Evolutionary conservation across 1,140 invertebrate genomes (phyloP).

Genomic region (Sarcophaga peregrina): DNA sequence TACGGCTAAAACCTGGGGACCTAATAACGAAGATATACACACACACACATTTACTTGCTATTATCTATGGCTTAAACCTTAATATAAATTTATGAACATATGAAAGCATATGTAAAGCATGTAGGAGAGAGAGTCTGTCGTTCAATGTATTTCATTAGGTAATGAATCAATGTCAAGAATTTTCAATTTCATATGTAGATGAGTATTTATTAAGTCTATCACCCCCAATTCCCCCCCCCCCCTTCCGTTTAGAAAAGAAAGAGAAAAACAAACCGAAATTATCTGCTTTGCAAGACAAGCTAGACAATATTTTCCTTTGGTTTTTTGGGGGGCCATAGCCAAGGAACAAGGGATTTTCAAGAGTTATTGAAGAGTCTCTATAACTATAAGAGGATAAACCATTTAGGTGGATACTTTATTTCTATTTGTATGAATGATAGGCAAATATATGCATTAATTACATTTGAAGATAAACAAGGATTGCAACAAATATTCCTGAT

Average conservation of each 20-base stretch:
- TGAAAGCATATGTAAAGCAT: too few species aligned
- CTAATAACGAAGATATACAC: background rate
- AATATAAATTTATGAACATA: background rate
- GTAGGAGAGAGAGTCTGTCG: background rate
- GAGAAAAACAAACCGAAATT: too few species aligned
- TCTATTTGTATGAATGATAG: slow-evolving; percentile 7
- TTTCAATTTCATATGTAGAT: background rate
- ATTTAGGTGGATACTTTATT: background rate
- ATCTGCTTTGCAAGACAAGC: too few species aligned
- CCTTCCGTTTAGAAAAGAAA: background rate
- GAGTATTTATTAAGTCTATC: slow-evolving; percentile 7
- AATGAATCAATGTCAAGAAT: slow-evolving; percentile 24
- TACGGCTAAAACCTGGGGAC: background rate
- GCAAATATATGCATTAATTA: slow-evolving; percentile 20
- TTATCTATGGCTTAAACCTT: background rate
- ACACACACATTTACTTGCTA: background rate
- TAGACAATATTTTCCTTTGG: too few species aligned
- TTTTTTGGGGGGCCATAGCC: too few species aligned
- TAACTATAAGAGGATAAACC: background rate
- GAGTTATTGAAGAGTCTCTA: background rate
- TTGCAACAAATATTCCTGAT: background rate
- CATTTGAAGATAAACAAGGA: background rate
- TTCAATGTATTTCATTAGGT: background rate
- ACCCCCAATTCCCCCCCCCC: background rate
- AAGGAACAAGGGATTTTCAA: background rate